A percentile compares a stretch with the other conserved stretches of the same genome.
Conservation (phyloP, 1,140 invertebrate species). For the Saxidomus purpurata region DNA sequence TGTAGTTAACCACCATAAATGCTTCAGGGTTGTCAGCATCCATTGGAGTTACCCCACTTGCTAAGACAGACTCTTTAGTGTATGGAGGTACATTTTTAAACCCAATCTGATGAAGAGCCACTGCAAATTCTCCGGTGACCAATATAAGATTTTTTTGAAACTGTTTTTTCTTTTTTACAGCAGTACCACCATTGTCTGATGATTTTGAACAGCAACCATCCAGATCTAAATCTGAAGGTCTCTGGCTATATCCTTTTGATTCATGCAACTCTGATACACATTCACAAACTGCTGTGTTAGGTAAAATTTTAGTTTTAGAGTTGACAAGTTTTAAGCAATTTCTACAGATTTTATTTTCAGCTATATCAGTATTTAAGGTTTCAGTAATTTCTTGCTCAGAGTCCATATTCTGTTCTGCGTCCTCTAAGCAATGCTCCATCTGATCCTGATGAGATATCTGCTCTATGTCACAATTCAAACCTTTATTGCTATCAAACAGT, state of each 20-base stretch:
- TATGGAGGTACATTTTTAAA: slow-evolving; percentile 74
- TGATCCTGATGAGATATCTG: neutral
- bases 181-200: neutral
- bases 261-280: neutral
- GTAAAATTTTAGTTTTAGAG: neutral
- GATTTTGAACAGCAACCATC: neutral
- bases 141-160: slow-evolving; percentile 71
- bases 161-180: neutral
- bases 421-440: neutral
- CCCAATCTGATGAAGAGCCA: slow-evolving; percentile 78
- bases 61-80: slow-evolving; percentile 27
- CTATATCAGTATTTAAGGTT: neutral
- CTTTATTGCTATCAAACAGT: neutral
- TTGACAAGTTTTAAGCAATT: neutral
- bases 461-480: neutral
- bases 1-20: slow-evolving; percentile 79
- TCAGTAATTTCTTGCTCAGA: neutral
- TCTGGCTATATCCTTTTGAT: neutral
- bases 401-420: neutral
- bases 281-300: neutral
- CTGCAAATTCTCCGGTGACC: slow-evolving; percentile 80
- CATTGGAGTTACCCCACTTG: slow-evolving; percentile 42
- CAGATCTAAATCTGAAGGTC: neutral
- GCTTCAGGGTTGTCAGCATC: slow-evolving; percentile 58
- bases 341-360: neutral